Evolutionary conservation across 2,113 vertebrate genomes (phyloP), one percentile per base, ranked within the genome.

Genomic region (Archilochus colubris): DNA sequence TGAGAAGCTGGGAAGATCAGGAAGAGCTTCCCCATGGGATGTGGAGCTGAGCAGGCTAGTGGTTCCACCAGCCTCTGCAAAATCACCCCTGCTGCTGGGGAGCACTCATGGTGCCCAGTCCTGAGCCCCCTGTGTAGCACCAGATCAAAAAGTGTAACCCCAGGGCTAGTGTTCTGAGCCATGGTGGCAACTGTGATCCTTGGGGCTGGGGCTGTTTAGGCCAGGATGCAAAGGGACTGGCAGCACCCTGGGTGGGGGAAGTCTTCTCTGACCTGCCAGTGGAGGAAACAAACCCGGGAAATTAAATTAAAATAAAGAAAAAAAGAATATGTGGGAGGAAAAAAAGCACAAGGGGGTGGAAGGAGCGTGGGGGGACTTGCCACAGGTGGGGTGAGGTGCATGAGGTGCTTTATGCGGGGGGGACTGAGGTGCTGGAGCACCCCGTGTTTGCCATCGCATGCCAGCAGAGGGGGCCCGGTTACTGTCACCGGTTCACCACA

Each of bases 401-500:
- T 17, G 48, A 43, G 24, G 3, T 25, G 43, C 10, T 23, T 14
- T 24, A 27, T 3, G 8, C 8, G 3, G 11, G 48, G 48, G 48
- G 21, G 48, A 40, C 48, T 50, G 48, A 79, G 22, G 14, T 11
- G 40, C 19, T 7, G 6, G 20, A 15, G 6, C 16, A 25, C 6
- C n/a, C 44, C 36, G 24, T 12, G 73, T 21, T 70, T 86, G 51
- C 48, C 0, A 7, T 8, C 10, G 16, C 5, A 3, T 70, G 83
- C 88, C 92, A 31, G 57, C 74, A 91, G 92, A 91, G 85, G 94
- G 81, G 77, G 55, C 64, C 59, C 19, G 4, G 73, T 21, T 77
- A 53, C 73, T 14, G 2, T 36, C 4, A 9, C n/a, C 54, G 9
- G 20, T 9, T 3, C 27, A 5, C 12, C 2, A 40, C 11, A 40